phyloP scores from a whole-genome alignment of 1,140 invertebrate species.

The Acyrthosiphon pisum region DNA sequence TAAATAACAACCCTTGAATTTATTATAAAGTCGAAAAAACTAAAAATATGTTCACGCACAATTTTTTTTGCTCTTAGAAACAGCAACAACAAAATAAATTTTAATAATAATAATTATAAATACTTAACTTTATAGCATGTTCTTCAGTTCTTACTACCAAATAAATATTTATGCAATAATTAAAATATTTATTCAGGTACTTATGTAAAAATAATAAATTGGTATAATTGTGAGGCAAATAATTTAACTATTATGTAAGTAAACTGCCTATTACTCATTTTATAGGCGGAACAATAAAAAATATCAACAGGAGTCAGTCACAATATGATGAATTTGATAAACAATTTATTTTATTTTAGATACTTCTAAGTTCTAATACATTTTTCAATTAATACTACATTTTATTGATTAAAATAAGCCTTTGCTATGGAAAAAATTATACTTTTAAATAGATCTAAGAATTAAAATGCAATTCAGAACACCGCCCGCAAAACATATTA shows the following conservation, averaged over 20 bases:
- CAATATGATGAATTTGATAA: background rate
- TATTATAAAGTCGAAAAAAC: background rate
- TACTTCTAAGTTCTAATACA: background rate
- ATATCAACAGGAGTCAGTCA: background rate
- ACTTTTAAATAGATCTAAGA: background rate
- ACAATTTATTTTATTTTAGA: background rate
- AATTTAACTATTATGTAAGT: background rate
- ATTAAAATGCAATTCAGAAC: background rate
- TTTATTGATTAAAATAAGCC: background rate
- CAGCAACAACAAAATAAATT: background rate
- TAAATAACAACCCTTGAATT: background rate
- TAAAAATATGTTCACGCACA: background rate
- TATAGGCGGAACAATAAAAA: background rate
- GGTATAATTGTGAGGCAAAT: background rate
- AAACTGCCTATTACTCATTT: background rate
- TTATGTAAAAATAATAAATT: background rate
- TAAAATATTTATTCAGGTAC: background rate
- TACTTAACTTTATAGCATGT: no score
- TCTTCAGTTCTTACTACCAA: background rate
- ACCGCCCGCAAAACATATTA: background rate
- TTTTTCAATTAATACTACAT: background rate
- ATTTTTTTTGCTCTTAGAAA: background rate
- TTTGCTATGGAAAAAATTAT: background rate
- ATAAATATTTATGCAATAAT: background rate
- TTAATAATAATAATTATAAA: background rate